Evolutionary conservation across 2,888 invertebrate genomes (phyloP).

Genomic region (Argyresthia goedartella): DNA sequence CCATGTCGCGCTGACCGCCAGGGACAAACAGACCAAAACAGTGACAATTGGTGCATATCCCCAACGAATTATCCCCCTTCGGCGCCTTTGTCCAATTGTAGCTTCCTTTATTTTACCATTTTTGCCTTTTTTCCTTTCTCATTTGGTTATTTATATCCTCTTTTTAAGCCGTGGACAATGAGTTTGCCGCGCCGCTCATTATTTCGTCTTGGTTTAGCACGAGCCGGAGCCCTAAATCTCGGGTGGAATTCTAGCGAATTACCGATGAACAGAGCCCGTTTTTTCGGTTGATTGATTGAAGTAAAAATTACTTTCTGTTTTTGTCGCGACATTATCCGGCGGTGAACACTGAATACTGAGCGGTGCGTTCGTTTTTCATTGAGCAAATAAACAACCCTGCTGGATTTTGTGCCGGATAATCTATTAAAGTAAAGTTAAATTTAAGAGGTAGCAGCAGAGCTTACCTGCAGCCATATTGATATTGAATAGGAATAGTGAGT

Average conservation of each 20-base stretch:
- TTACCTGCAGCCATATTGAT: no score
- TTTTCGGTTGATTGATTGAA: constrained; percentile 66
- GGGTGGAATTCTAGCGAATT: constrained; percentile 66
- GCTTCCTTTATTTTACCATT: constrained; percentile 65
- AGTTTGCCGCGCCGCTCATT: constrained; percentile 44
- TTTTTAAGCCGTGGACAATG: constrained; percentile 50
- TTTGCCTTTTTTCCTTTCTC: constrained; percentile 68
- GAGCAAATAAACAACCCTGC: no score
- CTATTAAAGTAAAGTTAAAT: no score
- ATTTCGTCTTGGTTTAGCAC: constrained; percentile 59
- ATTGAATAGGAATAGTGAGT: no score
- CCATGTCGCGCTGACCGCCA: constrained; percentile 22
- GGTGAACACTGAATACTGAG: not conserved
- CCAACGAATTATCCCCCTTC: constrained; percentile 64
- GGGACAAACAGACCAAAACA: constrained; percentile 54
- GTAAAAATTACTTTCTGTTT: constrained; percentile 62
- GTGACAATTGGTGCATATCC: constrained; percentile 70
- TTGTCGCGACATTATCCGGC: constrained; percentile 15
- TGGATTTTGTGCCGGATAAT: not conserved
- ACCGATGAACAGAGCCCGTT: constrained; percentile 53
- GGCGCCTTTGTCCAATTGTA: constrained; percentile 68
- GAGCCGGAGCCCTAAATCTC: constrained; percentile 61
- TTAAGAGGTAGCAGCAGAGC: no score
- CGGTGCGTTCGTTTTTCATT: not conserved
- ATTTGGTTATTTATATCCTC: constrained; percentile 69